Conservation (phyloP, 2,797 vertebrate genomes). For the Mareca penelope region DNA sequence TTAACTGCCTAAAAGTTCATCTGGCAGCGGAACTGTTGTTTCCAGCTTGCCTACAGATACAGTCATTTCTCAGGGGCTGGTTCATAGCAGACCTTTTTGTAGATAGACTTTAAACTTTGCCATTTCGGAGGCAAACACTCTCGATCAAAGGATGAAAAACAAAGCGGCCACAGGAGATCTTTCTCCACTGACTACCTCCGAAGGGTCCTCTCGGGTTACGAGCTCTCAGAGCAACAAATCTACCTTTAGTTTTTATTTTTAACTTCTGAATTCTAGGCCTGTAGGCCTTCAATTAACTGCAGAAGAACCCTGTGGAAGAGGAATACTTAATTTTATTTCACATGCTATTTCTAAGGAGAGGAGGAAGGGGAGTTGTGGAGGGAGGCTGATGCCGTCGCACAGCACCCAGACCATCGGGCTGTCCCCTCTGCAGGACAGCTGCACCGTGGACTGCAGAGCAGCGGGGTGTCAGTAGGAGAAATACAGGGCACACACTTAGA, state of each 20-base stretch:
- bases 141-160: conserved; percentile 40
- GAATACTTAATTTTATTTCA: background rate
- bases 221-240: background rate
- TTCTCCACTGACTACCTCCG: background rate
- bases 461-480: background rate
- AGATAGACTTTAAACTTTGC: conserved; percentile 54
- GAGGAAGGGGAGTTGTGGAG: background rate
- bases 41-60: conserved; percentile 50
- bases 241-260: background rate
- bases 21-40: conserved; percentile 56
- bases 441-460: background rate
- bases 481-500: background rate
- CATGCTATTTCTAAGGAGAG: fast-evolving
- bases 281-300: background rate
- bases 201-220: background rate
- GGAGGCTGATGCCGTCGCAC: fast-evolving
- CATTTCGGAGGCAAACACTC: conserved; percentile 43
- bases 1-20: conserved; percentile 31
- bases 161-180: background rate
- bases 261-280: background rate
- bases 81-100: conserved; percentile 9
- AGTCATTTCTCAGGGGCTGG: conserved; percentile 8
- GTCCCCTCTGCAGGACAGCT: fast-evolving
- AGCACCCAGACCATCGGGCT: background rate
- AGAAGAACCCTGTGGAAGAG: background rate